Conservation (phyloP, 2,113 vertebrate species). For the Uria aalge region DNA sequence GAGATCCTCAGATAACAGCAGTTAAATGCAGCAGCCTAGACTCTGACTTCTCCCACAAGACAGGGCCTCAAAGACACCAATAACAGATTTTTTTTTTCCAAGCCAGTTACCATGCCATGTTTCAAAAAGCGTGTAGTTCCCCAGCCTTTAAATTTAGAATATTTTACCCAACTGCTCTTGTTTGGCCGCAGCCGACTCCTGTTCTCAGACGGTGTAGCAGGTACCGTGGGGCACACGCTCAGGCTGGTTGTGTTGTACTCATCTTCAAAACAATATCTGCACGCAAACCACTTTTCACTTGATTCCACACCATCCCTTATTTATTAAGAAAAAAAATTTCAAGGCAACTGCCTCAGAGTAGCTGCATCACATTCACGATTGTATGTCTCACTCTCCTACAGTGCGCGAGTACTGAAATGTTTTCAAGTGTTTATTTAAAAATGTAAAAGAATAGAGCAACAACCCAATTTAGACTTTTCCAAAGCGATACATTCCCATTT, state of each 20-base stretch:
- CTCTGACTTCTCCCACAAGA: not conserved
- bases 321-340: not conserved
- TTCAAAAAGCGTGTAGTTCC: not conserved
- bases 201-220: fast-evolving
- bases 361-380: not conserved
- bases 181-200: not conserved
- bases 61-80: not conserved
- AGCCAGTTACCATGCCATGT: not conserved
- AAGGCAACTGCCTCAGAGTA: not conserved
- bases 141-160: not conserved
- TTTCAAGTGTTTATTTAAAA: not conserved
- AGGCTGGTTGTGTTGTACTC: not conserved
- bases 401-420: not conserved
- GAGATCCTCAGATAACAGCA: not conserved
- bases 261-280: not conserved
- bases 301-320: not conserved
- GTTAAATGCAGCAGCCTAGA: not conserved
- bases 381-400: not conserved
- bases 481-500: not conserved
- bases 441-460: not conserved
- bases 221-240: too few relatives aligned
- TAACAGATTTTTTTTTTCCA: not conserved
- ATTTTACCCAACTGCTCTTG: not conserved
- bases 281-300: not conserved
- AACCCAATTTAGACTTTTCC: not conserved